A percentile compares a stretch with the other conserved stretches of the same genome.
These are phyloP conservation scores for Belonocnema kinseyi DNA, from an alignment of 1,140 invertebrate species.

Conservation along the genomic window DNA sequence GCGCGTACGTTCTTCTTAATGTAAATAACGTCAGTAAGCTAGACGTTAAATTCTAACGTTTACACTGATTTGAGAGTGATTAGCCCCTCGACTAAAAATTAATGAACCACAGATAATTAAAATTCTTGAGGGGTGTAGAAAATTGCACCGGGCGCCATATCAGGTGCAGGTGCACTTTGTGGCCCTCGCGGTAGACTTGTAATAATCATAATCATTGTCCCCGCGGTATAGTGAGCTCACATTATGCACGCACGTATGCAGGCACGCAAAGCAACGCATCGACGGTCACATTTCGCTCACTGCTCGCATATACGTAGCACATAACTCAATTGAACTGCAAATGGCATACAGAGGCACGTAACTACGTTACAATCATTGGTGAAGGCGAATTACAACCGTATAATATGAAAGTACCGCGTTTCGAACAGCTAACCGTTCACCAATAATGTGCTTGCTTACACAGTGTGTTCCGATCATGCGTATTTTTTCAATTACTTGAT, in stretches of 20 bases:
- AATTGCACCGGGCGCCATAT: background rate
- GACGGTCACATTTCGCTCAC: slow-evolving; percentile 1
- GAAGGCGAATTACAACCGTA: background rate
- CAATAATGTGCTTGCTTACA: background rate
- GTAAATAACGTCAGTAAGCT: no score
- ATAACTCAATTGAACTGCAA: slow-evolving; percentile 18
- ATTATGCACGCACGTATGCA: slow-evolving; percentile 7
- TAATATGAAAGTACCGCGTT: slow-evolving; percentile 12
- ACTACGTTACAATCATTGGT: background rate
- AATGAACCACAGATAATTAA: background rate
- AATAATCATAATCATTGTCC: background rate
- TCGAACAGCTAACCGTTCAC: background rate
- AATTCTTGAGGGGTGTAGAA: background rate
- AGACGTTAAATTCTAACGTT: no score
- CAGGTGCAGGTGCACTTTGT: slow-evolving; percentile 22
- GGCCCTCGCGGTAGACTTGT: slow-evolving; percentile 3
- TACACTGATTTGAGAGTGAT: no score
- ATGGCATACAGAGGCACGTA: slow-evolving; percentile 12
- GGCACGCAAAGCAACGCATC: slow-evolving; percentile 11
- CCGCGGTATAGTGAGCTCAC: background rate
- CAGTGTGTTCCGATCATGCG: background rate
- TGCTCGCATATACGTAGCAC: background rate
- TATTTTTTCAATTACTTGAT: background rate
- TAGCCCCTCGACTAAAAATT: background rate
- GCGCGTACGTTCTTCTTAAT: no score